Evolutionary conservation across 2,888 invertebrate genomes (phyloP).

Genomic region (Cyclophora punctaria): DNA sequence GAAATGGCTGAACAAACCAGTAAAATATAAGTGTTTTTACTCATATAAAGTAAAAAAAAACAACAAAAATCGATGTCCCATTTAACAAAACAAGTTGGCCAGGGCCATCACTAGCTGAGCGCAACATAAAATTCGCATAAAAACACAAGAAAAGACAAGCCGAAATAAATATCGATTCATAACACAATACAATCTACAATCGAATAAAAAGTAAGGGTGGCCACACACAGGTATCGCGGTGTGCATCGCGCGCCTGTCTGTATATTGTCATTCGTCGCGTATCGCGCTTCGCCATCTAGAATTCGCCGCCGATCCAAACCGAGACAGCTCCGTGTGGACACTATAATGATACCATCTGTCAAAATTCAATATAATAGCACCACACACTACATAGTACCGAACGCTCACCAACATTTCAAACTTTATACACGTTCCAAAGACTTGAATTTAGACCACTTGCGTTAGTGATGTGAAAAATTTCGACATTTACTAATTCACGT

Average conservation of each 20-base stretch:
- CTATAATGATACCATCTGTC: slow-evolving; percentile 50
- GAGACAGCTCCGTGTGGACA: slow-evolving; percentile 39
- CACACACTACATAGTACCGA: neutral
- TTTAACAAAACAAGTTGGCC: slow-evolving; percentile 18
- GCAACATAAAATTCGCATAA: slow-evolving; percentile 39
- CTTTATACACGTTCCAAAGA: no score
- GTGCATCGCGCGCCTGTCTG: slow-evolving; percentile 48
- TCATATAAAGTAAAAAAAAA: slow-evolving; percentile 5
- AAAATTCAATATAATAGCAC: slow-evolving; percentile 29
- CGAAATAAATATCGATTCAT: slow-evolving; percentile 69
- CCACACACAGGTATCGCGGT: slow-evolving; percentile 58
- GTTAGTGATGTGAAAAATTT: neutral
- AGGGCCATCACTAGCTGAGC: no score
- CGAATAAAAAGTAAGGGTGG: slow-evolving; percentile 60
- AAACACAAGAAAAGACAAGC: slow-evolving; percentile 44
- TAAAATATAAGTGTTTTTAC: no score
- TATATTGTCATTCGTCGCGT: slow-evolving; percentile 54
- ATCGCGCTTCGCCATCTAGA: slow-evolving; percentile 51
- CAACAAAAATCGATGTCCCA: slow-evolving; percentile 6
- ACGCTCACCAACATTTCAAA: no score
- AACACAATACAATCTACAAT: slow-evolving; percentile 70
- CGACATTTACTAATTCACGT: no score
- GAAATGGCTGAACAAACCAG: no score
- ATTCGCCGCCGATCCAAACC: slow-evolving; percentile 33
- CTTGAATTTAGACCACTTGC: neutral